Evolutionary conservation across 2,113 vertebrate genomes (phyloP).

Genomic region (Tupaia tana): DNA sequence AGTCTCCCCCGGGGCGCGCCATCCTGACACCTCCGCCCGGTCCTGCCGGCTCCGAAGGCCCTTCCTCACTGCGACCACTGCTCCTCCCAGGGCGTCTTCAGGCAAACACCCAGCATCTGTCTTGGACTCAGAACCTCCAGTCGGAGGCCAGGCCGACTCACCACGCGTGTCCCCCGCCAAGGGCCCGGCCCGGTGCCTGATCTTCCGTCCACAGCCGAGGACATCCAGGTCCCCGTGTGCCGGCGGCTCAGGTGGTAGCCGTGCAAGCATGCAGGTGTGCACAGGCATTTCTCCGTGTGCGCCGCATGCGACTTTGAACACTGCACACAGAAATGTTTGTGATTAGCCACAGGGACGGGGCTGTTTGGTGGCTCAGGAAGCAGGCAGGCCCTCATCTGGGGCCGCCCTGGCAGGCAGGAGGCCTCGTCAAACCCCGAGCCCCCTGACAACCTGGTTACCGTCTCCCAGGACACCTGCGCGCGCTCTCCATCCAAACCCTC

Average conservation of each 20-base stretch:
- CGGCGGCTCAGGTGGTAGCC: too few species aligned
- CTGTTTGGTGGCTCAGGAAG: not conserved
- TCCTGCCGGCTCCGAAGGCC: not conserved
- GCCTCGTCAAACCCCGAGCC: not conserved
- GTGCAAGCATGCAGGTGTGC: accelerated
- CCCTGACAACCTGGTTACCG: accelerated
- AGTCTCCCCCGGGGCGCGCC: too few species aligned
- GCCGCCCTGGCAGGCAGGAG: not conserved
- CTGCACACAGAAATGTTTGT: not conserved
- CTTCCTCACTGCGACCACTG: accelerated
- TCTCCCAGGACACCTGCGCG: not conserved
- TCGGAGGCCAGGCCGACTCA: not conserved
- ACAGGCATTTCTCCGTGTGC: accelerated
- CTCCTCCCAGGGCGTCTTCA: not conserved
- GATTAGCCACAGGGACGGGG: not conserved
- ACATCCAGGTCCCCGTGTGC: too few species aligned
- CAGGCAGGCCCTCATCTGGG: not conserved
- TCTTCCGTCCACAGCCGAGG: too few species aligned
- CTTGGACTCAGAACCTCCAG: not conserved
- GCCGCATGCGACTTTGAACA: not conserved
- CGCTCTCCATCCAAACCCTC: not conserved
- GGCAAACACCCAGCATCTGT: not conserved
- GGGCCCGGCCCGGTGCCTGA: accelerated
- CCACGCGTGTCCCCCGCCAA: too few species aligned
- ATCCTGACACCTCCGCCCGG: too few species aligned